Conservation (phyloP, 1,140 invertebrate species). For the Whitmania pigra region DNA sequence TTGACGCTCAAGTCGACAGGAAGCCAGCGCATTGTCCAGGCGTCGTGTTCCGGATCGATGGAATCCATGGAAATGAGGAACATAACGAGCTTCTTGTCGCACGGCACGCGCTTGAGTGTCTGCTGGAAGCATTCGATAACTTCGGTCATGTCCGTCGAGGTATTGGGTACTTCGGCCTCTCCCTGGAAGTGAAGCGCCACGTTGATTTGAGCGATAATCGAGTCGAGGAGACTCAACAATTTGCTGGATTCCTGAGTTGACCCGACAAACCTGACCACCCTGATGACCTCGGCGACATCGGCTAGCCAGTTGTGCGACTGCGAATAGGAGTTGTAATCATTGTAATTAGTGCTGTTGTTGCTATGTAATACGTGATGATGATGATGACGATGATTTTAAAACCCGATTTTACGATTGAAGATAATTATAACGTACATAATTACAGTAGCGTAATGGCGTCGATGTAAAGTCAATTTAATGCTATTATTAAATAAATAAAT, state of each 20-base stretch:
- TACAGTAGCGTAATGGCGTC: no score
- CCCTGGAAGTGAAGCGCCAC: neutral
- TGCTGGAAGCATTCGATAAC: neutral
- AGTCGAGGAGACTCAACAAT: neutral
- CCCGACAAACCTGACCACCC: neutral
- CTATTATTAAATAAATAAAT: no score
- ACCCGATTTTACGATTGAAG: no score
- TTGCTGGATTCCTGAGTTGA: neutral
- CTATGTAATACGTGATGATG: no score
- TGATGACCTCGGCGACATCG: neutral
- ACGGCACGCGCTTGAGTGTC: neutral
- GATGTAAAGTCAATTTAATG: no score
- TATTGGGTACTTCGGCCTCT: neutral
- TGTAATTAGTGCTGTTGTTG: no score
- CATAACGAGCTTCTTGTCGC: neutral
- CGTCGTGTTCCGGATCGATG: neutral
- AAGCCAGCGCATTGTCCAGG: neutral
- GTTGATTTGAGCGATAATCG: neutral
- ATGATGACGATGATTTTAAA: no score
- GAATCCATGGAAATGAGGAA: neutral
- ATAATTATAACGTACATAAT: no score
- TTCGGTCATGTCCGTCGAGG: neutral
- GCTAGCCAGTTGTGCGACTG: neutral
- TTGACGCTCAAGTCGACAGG: neutral
- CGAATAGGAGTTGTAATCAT: neutral